phyloP scores from a whole-genome alignment of 2,113 vertebrate genomes.

The Cygnus buccinator region DNA sequence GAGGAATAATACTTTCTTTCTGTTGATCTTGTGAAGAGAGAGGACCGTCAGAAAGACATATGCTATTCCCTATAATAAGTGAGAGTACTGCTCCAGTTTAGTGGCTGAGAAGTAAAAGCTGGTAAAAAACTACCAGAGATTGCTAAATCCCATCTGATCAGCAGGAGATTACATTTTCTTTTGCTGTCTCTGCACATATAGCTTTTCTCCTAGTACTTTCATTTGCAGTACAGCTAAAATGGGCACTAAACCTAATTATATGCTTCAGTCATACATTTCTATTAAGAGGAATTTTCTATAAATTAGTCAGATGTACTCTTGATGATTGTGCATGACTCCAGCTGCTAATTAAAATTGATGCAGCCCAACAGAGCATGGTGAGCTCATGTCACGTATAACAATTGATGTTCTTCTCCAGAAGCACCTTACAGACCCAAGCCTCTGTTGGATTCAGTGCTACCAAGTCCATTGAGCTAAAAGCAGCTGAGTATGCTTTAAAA shows the following conservation, averaged over 20 bases:
- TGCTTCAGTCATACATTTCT: not conserved
- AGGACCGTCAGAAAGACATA: not conserved
- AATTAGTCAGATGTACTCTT: not conserved
- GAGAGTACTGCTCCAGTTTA: not conserved
- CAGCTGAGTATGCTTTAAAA: not conserved
- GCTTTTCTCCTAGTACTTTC: not conserved
- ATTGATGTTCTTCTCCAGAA: not conserved
- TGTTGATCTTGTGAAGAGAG: not conserved
- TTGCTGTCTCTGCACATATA: not conserved
- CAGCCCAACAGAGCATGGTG: not conserved
- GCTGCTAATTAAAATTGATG: not conserved
- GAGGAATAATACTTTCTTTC: not conserved
- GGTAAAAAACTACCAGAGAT: not conserved
- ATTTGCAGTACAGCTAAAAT: not conserved
- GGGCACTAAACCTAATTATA: not conserved
- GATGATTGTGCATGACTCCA: not conserved
- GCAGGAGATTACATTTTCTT: not conserved
- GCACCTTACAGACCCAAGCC: not conserved
- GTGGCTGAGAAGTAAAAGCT: not conserved
- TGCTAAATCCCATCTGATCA: slow-evolving; percentile 5
- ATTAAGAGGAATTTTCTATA: not conserved
- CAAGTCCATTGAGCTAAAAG: not conserved
- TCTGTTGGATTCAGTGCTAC: not conserved
- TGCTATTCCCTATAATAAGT: not conserved
- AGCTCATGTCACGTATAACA: not conserved